Evolutionary conservation across 2,113 vertebrate species (phyloP), one percentile per base, ranked within the genome.

Genomic region (Carlito syrichta): DNA sequence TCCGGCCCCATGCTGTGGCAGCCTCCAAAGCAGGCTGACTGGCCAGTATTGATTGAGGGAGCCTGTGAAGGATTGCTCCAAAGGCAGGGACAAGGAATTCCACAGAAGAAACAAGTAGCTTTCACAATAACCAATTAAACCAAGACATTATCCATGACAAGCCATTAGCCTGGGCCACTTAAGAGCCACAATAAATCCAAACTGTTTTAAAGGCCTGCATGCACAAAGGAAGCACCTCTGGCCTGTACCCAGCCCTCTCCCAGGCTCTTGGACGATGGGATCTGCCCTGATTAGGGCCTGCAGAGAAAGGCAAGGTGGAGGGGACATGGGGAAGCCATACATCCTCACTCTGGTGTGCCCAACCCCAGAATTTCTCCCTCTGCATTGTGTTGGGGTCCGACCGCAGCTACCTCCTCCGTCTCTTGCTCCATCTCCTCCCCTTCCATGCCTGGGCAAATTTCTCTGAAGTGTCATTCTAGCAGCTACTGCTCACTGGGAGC

Each of bases 141-240:
- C 58, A 60, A 97, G 90, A 56, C 93, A 69, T 96, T 96, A 95
- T 13, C 97, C 96, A 95, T 89, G 97, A 96, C 20, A 66, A 95
- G 74, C 83, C 92, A 93, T 98, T 97, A 83, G 94, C 89, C 40
- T 66, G 52, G 45, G 66, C 76, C 27, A 93, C 97, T 83, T 95
- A 0, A 56, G 87, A 97, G 89, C 52, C 71, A 60, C 89, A 92
- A 88, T 92, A 96, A 95, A 96, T 95, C 71, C 68, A 87, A 81
- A 30, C 69, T 78, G 94, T 52, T 95, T 96, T 90, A 89, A 95
- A 96, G 88, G 90, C 8, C 8, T 48, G 2, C 45, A 77, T 0
- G 0, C 22, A 81, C 43, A 69, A 73, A 95, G 50, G 54, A 60
- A 85, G 52, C 30, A 27, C 19, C 54, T 84, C 92, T 85, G 92